Base-by-base conservation (phyloP, 92 coral and sea anemone species). In the Siderastrea radians region DNA sequence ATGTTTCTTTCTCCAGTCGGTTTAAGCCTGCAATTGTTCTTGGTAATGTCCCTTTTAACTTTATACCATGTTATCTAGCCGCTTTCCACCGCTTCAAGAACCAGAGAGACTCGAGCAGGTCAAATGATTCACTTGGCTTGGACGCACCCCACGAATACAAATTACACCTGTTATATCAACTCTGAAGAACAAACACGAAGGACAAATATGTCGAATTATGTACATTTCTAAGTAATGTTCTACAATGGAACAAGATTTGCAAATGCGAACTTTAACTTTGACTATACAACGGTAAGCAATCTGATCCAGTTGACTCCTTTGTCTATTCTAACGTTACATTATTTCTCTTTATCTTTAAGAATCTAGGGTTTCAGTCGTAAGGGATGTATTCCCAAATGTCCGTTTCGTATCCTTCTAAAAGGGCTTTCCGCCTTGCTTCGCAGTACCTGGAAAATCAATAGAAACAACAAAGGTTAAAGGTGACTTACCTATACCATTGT, bases 351-450 rank as follows among this genome's bases (percentile, higher is more conserved):
- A 74, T 59, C 66, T 49, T 64, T 49, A 63, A 62, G 78, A 84
- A 73, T 73, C 38, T 50, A 74, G 3, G 60, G 51, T 52, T 72
- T 87, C 72, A 95, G 68, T 95, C 98, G 61, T 95, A 95, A 85
- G 94, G 97, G 26, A 91, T 89, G 92, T 96, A 98, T 54, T 98
- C 99, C 99, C 99, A 98, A 81, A 98, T 94, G 84, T 98, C 99
- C 7, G 94, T 98, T 49, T 98, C 99, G 85, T 98, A 98, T 49
- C 99, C 99, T 80, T 98, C 98, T 54, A 98, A 90, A 69, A 98
- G 94, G 1, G 93, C 99, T 81, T 98, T 96, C 53, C 98, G 95
- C 88, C 99, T 91, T 88, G 97, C 97, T 91, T 98, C 99, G 67
- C 99, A 98, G 90, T 98, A 98, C 88, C 99, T 98, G 81, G 89